These are phyloP conservation scores for Coptotermes formosanus DNA, from an alignment of 1,140 invertebrate genomes.

Conservation along the genomic window DNA sequence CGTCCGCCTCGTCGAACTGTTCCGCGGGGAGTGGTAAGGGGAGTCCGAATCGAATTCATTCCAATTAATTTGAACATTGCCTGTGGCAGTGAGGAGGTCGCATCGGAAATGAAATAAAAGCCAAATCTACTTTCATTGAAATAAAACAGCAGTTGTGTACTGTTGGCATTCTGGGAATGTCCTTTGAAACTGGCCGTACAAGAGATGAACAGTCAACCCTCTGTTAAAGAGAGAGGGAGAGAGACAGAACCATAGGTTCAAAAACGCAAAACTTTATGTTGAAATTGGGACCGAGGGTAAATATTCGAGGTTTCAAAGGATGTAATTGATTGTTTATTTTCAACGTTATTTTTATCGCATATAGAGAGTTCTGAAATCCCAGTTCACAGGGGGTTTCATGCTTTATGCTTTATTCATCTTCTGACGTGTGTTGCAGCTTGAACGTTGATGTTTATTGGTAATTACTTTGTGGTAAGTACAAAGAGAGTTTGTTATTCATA, in stretches of 20 bases:
- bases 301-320: not conserved
- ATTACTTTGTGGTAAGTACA: too few species aligned
- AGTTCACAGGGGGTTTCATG: too few species aligned
- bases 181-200: not conserved
- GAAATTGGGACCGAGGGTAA: not conserved
- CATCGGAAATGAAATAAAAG: not conserved
- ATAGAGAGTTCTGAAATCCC: too few species aligned
- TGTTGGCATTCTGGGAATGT: not conserved
- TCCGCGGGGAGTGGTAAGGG: not conserved
- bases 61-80: constrained; percentile 19
- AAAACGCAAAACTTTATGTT: not conserved
- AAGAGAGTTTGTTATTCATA: too few species aligned
- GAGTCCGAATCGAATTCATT: not conserved
- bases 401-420: too few species aligned
- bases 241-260: not conserved
- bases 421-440: too few species aligned
- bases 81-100: not conserved
- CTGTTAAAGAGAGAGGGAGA: not conserved
- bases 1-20: not conserved
- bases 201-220: not conserved
- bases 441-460: too few species aligned
- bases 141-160: constrained; percentile 3
- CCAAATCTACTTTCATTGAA: constrained; percentile 9
- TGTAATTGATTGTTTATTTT: not conserved
- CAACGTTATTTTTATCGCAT: too few species aligned